phyloP scores from a whole-genome alignment of 2,797 vertebrate genomes.

The Jordanella pulchra region DNA sequence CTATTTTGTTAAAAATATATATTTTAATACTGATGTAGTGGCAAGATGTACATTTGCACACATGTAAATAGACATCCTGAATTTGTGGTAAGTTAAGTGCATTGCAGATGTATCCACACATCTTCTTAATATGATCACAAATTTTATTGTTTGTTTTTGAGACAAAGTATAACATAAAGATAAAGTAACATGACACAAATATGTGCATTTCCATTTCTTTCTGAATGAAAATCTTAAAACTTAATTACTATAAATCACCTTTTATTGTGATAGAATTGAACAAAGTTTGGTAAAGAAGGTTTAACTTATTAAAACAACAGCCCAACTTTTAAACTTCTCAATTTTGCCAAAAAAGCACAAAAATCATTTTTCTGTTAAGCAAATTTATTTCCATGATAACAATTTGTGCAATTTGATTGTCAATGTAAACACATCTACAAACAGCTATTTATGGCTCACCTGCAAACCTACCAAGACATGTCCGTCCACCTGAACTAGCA shows the following conservation, averaged over 20 bases:
- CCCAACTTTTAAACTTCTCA: no score
- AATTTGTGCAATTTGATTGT: no score
- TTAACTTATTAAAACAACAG: no score
- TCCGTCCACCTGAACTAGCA: background rate
- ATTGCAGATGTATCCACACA: background rate
- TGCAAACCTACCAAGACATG: background rate
- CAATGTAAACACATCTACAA: no score
- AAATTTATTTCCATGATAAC: no score
- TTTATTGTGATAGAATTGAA: background rate
- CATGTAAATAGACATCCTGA: constrained; percentile 9
- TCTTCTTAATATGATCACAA: background rate
- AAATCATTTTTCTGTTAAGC: no score
- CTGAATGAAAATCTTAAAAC: background rate
- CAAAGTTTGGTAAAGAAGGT: background rate
- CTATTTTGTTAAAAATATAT: constrained; percentile 3
- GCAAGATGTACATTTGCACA: no score
- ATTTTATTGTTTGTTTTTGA: background rate
- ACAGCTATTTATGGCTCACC: no score
- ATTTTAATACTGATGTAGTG: background rate
- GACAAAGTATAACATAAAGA: background rate
- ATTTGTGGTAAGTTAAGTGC: constrained; percentile 4
- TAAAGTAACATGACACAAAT: no score
- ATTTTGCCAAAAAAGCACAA: no score
- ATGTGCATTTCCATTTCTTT: background rate
- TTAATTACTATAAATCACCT: no score